Conservation (phyloP, 2,797 vertebrate genomes). For the Streptopelia turtur region DNA sequence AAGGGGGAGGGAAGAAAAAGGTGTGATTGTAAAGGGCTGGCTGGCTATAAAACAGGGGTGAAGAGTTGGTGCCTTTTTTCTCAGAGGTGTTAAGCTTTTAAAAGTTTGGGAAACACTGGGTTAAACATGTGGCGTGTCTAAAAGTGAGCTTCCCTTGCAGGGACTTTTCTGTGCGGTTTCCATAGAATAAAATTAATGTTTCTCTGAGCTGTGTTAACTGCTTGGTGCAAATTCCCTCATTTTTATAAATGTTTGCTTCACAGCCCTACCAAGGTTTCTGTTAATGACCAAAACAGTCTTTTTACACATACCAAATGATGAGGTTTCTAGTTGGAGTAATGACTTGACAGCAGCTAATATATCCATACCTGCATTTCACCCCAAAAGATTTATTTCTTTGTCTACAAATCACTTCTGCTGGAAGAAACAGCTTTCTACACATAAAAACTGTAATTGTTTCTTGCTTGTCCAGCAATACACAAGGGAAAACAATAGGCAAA, state of each 20-base stretch:
- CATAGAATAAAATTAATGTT: slow-evolving; percentile 50
- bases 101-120: slow-evolving; percentile 52
- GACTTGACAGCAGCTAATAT: background rate
- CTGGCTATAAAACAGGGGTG: slow-evolving; percentile 45
- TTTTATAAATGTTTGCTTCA: slow-evolving; percentile 35
- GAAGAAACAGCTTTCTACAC: slow-evolving; percentile 14
- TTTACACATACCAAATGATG: background rate
- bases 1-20: slow-evolving; percentile 11
- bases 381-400: slow-evolving; percentile 31
- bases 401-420: slow-evolving; percentile 30
- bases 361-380: background rate
- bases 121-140: slow-evolving; percentile 44
- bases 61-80: slow-evolving; percentile 59
- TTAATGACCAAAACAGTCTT: background rate
- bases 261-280: background rate
- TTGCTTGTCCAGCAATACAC: background rate
- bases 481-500: slow-evolving; percentile 4
- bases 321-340: background rate
- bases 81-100: slow-evolving; percentile 63
- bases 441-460: slow-evolving; percentile 42
- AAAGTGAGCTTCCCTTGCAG: slow-evolving; percentile 7
- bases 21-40: slow-evolving; percentile 14
- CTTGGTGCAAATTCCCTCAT: slow-evolving; percentile 47
- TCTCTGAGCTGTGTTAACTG: slow-evolving; percentile 58
- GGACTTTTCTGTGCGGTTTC: slow-evolving; percentile 34